Conservation (phyloP, 2,888 invertebrate genomes). For the Synanthedon formicaeformis region DNA sequence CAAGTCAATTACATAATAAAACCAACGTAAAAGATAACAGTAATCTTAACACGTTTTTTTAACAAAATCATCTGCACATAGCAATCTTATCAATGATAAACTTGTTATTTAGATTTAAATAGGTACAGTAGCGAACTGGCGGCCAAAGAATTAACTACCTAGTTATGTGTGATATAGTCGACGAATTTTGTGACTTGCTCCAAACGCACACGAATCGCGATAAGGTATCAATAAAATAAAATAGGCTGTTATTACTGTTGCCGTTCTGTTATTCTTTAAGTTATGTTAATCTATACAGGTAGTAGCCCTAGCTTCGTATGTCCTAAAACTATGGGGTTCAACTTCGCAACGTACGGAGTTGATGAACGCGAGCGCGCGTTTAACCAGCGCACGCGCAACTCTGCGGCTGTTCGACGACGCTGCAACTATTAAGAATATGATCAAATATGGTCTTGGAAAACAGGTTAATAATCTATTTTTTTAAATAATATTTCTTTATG, state of each 20-base stretch:
- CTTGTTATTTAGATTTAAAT: not conserved
- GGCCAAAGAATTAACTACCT: not conserved
- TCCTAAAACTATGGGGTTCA: conserved; percentile 77
- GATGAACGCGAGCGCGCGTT: conserved; percentile 74
- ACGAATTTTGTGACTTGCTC: conserved; percentile 74
- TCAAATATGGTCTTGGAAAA: conserved; percentile 79
- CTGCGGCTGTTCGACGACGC: conserved; percentile 86
- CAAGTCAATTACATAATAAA: too few relatives aligned
- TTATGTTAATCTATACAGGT: conserved; percentile 51
- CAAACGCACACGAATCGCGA: conserved; percentile 84
- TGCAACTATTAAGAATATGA: conserved; percentile 76
- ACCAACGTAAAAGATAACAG: too few relatives aligned
- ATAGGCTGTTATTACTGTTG: too few relatives aligned
- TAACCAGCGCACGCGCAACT: conserved; percentile 81
- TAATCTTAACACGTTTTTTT: not conserved
- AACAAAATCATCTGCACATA: not conserved
- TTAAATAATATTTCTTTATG: not conserved
- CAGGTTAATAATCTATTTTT: conserved; percentile 22
- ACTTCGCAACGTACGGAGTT: conserved; percentile 63
- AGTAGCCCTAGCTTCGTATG: conserved; percentile 80
- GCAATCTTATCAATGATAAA: not conserved
- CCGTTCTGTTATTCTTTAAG: too few relatives aligned
- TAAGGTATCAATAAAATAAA: too few relatives aligned
- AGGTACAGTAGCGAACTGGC: not conserved
- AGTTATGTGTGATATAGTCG: conserved; percentile 25